Base-by-base conservation (phyloP, 2,888 invertebrate species). In the Ennomos quercinarius region DNA sequence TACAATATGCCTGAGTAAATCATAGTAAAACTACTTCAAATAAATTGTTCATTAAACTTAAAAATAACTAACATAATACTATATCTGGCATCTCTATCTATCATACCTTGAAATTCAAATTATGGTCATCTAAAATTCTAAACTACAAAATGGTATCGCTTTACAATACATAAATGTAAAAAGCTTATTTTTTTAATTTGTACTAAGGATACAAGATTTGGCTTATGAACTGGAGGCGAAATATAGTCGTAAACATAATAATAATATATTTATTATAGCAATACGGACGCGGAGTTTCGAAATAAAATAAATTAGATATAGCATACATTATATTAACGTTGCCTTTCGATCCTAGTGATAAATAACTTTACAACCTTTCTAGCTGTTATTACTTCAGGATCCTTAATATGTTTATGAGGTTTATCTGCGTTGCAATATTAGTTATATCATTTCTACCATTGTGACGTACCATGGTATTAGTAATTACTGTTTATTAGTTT, bases 341-440 rank as follows among this genome's bases (percentile, higher is more conserved):
- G 81, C 80, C 79, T 81, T 81, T 72, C 74, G 74, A 65, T 70
- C 60, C 43, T 73, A 68, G 67, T 58, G 61, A 64, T 67, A 36
- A 46, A 46, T 13, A 10, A 45, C 9, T 37, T 17, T 12, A 46
- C 13, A 46, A 67, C 66, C 49, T 63, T 35, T 57, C 48, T 63
- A 57, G 27, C 27, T 27, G 27, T 27, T 27, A 27, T 27, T 6
- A 6, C 27, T 3, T 27, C 6, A 27, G 3, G 27, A 27, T 27
- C 27, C 27, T 4, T 27, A 17, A 17, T 17, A 17, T 17, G 17
- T 17, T 17, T 17, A 17, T 17, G 17, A 17, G 17, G 17, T 17
- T 17, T 17, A 17, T 17, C 17, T 17, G 17, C 17, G 2, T 17
- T 17, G 17, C 4, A 17, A 4, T 17, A 2, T 2, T 17, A 17